Evolutionary conservation across 2,113 vertebrate genomes (phyloP).

Genomic region (Macheiramphus alcinus): DNA sequence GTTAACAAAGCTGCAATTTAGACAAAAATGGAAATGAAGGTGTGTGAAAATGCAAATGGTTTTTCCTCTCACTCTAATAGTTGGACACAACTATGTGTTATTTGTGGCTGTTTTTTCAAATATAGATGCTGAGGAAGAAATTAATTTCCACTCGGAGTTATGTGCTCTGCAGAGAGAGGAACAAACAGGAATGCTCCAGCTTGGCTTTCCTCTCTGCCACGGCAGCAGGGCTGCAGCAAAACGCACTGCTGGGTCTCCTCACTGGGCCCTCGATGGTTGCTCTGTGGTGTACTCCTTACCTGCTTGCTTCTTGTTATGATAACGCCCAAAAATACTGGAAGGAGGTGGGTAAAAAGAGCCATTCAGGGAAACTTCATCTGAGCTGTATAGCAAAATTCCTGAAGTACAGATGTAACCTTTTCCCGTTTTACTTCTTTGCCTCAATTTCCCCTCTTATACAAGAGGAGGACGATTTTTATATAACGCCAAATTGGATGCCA

Average conservation of each 20-base stretch:
- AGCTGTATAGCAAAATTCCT: background rate
- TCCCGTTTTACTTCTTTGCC: background rate
- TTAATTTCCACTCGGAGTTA: background rate
- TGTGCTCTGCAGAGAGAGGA: background rate
- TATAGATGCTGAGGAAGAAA: background rate
- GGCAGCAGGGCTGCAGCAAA: background rate
- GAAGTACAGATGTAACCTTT: background rate
- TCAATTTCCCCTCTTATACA: background rate
- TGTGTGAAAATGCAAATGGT: background rate
- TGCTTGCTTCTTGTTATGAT: background rate
- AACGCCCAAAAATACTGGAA: background rate
- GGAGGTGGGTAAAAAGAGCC: too few species aligned
- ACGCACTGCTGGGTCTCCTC: accelerated
- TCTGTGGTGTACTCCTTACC: background rate
- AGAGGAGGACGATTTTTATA: background rate
- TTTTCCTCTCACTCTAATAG: background rate
- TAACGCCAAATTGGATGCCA: background rate
- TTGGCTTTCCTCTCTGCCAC: background rate
- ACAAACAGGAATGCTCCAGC: accelerated
- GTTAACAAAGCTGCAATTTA: background rate
- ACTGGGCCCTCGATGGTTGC: too few species aligned
- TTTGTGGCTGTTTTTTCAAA: background rate
- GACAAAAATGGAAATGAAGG: background rate
- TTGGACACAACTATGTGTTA: background rate
- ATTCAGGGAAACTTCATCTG: background rate